These are phyloP conservation scores for Nebria ingens DNA, from an alignment of 1,140 invertebrate species.

Conservation along the genomic window DNA sequence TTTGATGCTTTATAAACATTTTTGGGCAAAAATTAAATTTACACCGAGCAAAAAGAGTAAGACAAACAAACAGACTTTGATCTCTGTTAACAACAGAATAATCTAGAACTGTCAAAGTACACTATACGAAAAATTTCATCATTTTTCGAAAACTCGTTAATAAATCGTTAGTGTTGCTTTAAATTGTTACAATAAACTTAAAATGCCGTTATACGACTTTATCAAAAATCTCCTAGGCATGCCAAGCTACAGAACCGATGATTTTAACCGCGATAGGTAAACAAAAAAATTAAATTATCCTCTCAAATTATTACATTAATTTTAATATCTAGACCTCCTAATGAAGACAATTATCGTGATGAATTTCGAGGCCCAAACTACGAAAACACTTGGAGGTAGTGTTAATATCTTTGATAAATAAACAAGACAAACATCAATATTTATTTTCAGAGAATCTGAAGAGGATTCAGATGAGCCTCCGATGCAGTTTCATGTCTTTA, in stretches of 20 bases:
- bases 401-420: neutral
- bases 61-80: too few species aligned
- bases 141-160: neutral
- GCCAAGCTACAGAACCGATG: neutral
- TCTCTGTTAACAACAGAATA: too few species aligned
- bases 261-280: neutral
- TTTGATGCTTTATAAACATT: too few species aligned
- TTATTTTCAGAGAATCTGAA: neutral
- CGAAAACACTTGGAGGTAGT: neutral
- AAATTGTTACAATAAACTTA: neutral
- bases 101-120: neutral
- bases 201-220: neutral
- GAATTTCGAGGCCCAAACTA: neutral
- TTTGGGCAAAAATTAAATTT: too few species aligned
- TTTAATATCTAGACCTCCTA: neutral
- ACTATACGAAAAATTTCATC: neutral
- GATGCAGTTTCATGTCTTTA: slow-evolving; percentile 32
- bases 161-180: neutral
- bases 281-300: neutral
- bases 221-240: neutral
- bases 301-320: neutral
- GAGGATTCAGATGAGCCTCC: neutral
- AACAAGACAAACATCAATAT: neutral
- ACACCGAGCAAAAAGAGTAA: too few species aligned
- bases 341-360: neutral